These are phyloP conservation scores for Torymus texanus DNA, from an alignment of 2,888 invertebrate species.

Conservation along the genomic window DNA sequence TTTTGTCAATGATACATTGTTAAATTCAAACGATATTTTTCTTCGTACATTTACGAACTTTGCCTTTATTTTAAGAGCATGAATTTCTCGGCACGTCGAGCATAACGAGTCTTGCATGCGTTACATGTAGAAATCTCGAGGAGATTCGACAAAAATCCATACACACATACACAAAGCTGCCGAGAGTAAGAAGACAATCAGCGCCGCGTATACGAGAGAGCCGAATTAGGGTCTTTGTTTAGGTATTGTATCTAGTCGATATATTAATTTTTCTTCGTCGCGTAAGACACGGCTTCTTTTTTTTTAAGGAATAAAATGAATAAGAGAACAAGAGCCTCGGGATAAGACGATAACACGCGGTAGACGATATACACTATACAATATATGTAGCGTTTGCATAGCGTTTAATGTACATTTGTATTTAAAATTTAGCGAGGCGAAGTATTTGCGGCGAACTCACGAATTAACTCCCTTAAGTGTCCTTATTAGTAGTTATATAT, in stretches of 20 bases:
- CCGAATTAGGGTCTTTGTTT: constrained; percentile 32
- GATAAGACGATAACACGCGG: constrained; percentile 12
- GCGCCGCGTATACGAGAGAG: constrained; percentile 41
- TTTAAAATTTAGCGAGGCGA: constrained; percentile 18
- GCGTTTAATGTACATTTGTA: constrained; percentile 43
- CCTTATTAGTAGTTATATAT: constrained; percentile 26
- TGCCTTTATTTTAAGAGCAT: constrained; percentile 3
- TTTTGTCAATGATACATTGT: neutral
- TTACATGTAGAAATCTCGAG: constrained; percentile 15
- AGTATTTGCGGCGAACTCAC: constrained; percentile 13
- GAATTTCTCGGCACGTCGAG: constrained; percentile 10
- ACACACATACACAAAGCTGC: constrained; percentile 27
- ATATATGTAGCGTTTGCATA: constrained; percentile 26
- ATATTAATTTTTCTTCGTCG: constrained; percentile 23
- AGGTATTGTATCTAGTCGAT: constrained; percentile 55
- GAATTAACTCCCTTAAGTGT: constrained; percentile 3
- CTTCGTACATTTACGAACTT: neutral
- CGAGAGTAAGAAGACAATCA: constrained; percentile 45
- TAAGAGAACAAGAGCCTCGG: constrained; percentile 13
- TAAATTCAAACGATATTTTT: constrained; percentile 25
- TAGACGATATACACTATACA: neutral
- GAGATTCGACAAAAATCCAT: constrained; percentile 9
- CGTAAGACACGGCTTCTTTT: constrained; percentile 31
- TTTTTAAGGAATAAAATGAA: neutral
- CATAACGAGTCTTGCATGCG: neutral